Evolutionary conservation across 2,888 invertebrate species (phyloP).

Genomic region (Chydorus sphaericus): DNA sequence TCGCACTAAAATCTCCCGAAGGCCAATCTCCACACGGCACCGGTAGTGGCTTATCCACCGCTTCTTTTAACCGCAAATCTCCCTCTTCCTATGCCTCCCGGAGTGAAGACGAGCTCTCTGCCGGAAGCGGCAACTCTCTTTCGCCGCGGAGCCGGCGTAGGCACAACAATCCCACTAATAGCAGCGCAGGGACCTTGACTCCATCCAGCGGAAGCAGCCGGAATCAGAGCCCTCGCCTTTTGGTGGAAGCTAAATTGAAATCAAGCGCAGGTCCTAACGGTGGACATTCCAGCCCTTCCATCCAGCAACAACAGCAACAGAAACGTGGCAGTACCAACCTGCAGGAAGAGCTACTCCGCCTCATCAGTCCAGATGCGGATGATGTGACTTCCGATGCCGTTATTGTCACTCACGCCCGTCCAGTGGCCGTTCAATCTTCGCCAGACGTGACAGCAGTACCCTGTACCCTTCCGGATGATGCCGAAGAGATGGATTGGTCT

Average conservation of each 20-base stretch:
- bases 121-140: slow-evolving; percentile 36
- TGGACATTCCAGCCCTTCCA: too few species aligned
- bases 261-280: slow-evolving; percentile 2
- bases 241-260: slow-evolving; percentile 20
- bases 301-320: too few species aligned
- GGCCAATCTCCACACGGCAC: not conserved
- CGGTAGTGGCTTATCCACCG: too few species aligned
- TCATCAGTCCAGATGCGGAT: slow-evolving; percentile 60
- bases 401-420: slow-evolving; percentile 47
- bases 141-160: slow-evolving; percentile 37
- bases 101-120: slow-evolving; percentile 37
- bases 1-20: slow-evolving; percentile 21
- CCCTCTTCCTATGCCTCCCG: not conserved
- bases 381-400: slow-evolving; percentile 28
- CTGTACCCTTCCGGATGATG: slow-evolving; percentile 40
- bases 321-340: slow-evolving; percentile 34
- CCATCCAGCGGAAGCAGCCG: slow-evolving; percentile 37
- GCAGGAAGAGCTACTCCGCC: slow-evolving; percentile 70
- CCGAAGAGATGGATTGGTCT: slow-evolving; percentile 61
- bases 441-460: slow-evolving; percentile 24
- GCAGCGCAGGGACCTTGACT: slow-evolving; percentile 28
- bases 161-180: slow-evolving; percentile 30
- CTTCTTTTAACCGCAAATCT: not conserved
- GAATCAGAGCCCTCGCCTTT: slow-evolving; percentile 44
- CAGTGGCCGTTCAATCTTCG: slow-evolving; percentile 47